Evolutionary conservation across 2,888 invertebrate species (phyloP).

Genomic region (Endotricha flammealis): DNA sequence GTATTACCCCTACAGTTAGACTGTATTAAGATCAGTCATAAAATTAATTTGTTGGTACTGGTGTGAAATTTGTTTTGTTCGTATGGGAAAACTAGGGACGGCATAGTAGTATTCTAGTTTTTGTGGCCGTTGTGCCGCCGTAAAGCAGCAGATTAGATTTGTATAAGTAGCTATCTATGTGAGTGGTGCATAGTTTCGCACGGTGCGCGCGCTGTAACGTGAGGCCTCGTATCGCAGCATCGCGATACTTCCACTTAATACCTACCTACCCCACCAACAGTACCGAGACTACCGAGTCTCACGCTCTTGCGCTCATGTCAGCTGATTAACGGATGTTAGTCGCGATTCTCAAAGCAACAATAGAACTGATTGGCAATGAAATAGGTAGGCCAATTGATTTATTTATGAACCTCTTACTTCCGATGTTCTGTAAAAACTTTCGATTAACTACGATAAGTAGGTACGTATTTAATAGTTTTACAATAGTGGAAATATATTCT

Average conservation of each 20-base stretch:
- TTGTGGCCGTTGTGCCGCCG: too few species aligned
- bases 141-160: too few species aligned
- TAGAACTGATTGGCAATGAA: conserved; percentile 8
- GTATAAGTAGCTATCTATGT: too few species aligned
- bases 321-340: conserved; percentile 30
- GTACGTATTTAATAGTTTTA: too few species aligned
- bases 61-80: background rate
- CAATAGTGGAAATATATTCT: too few species aligned
- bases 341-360: conserved; percentile 7
- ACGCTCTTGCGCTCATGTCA: conserved; percentile 43
- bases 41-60: too few species aligned
- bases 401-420: background rate
- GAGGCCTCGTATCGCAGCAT: conserved; percentile 30
- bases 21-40: too few species aligned
- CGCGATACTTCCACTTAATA: conserved; percentile 21
- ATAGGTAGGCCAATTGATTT: background rate
- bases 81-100: background rate
- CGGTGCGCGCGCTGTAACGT: conserved; percentile 36
- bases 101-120: too few species aligned
- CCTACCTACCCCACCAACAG: conserved; percentile 14
- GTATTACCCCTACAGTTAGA: too few species aligned
- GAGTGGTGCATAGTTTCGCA: conserved; percentile 64
- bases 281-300: conserved; percentile 32
- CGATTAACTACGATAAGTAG: too few species aligned
- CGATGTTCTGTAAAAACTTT: too few species aligned